Conservation (phyloP, 2,113 vertebrate species). For the Proteles cristata region DNA sequence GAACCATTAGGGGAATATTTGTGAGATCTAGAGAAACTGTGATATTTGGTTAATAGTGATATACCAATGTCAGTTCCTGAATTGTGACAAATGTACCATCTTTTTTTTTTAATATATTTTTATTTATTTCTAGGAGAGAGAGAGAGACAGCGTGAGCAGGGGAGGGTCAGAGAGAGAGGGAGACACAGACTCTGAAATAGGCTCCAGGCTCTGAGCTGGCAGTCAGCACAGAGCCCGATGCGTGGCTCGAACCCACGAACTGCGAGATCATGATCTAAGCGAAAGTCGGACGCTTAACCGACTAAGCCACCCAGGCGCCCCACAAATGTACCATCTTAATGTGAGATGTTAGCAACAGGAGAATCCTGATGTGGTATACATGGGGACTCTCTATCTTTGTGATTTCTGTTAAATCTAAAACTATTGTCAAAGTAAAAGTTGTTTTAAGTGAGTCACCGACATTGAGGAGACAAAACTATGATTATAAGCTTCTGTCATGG, state of each 20-base stretch:
- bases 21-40: not conserved
- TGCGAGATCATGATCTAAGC: no score
- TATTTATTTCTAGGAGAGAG: no score
- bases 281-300: no score
- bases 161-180: no score
- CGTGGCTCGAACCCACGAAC: no score
- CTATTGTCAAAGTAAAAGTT: not conserved
- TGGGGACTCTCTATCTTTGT: not conserved
- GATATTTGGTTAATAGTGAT: not conserved
- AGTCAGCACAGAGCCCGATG: no score
- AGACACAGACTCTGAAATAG: no score
- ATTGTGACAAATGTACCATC: not conserved
- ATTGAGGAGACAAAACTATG: not conserved
- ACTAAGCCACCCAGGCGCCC: no score
- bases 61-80: not conserved
- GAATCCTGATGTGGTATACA: not conserved
- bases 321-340: not conserved
- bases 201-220: no score
- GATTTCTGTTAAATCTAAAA: not conserved
- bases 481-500: not conserved
- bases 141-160: no score
- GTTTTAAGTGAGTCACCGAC: not conserved
- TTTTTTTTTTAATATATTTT: no score
- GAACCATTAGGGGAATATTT: not conserved
- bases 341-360: not conserved